A percentile compares a stretch with the other conserved stretches of the same genome.
Evolutionary conservation across 2,888 invertebrate genomes (phyloP).

Genomic region (Teleiodes luculella): DNA sequence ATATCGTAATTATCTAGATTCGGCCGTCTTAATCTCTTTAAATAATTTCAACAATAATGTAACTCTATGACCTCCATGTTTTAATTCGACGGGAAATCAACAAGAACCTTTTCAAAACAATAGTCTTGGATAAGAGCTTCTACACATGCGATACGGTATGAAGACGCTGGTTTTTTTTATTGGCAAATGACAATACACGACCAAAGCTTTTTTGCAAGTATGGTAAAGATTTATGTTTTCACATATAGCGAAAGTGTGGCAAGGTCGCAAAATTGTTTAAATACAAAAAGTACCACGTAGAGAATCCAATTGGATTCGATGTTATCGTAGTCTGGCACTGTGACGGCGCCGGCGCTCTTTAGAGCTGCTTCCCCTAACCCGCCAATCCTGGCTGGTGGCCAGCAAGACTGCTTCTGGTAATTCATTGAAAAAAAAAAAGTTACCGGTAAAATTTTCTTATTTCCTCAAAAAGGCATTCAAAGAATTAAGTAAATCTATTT

Average conservation of each 20-base stretch:
- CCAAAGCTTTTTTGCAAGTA: neutral
- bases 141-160: no score
- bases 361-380: constrained; percentile 24
- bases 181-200: neutral
- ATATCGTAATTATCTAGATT: no score
- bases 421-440: constrained; percentile 25
- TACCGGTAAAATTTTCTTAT: neutral
- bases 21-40: no score
- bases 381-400: constrained; percentile 38
- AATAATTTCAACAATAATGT: no score
- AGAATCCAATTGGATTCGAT: neutral
- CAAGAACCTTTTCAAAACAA: no score
- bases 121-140: no score
- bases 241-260: neutral
- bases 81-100: no score
- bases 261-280: constrained; percentile 16
- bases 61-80: no score
- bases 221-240: neutral
- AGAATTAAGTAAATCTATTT: neutral
- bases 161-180: no score
- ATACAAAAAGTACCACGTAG: constrained; percentile 12
- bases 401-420: constrained; percentile 34
- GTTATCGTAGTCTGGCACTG: constrained; percentile 17
- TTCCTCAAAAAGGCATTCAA: neutral
- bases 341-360: constrained; percentile 42